Conservation (phyloP, 2,888 invertebrate species). For the Thysanoteuthis rhombus region DNA sequence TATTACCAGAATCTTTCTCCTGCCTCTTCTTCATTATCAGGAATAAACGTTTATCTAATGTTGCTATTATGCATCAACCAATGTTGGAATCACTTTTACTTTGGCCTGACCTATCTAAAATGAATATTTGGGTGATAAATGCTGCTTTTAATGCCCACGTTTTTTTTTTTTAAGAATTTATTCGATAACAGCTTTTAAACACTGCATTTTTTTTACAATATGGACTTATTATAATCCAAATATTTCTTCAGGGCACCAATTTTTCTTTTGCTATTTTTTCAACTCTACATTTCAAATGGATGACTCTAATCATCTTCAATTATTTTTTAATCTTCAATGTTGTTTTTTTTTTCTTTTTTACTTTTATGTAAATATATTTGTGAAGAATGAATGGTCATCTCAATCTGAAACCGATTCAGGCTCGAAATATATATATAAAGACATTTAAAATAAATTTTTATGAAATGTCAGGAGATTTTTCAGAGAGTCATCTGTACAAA, state of each 20-base stretch:
- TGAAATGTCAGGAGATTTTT: too few relatives aligned
- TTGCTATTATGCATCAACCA: not conserved
- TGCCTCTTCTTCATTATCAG: not conserved
- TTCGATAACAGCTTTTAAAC: not conserved
- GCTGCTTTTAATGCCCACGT: not conserved
- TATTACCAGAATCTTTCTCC: not conserved
- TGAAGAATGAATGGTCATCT: not conserved
- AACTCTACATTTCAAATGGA: not conserved
- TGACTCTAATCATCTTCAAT: not conserved
- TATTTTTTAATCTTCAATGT: too few relatives aligned
- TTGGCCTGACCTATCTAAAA: not conserved
- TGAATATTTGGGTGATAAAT: not conserved
- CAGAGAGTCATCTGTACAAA: too few relatives aligned
- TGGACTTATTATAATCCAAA: not conserved
- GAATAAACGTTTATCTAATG: not conserved
- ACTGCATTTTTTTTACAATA: not conserved
- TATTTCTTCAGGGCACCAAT: not conserved
- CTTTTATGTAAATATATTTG: not conserved
- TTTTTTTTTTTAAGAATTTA: not conserved
- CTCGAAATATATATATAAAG: not conserved
- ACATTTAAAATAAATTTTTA: not conserved
- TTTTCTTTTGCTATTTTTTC: not conserved
- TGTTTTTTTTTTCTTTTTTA: not conserved
- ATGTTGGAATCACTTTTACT: not conserved
- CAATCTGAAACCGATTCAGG: not conserved